phyloP scores from a whole-genome alignment of 2,113 vertebrate species.

The Ondatra zibethicus region DNA sequence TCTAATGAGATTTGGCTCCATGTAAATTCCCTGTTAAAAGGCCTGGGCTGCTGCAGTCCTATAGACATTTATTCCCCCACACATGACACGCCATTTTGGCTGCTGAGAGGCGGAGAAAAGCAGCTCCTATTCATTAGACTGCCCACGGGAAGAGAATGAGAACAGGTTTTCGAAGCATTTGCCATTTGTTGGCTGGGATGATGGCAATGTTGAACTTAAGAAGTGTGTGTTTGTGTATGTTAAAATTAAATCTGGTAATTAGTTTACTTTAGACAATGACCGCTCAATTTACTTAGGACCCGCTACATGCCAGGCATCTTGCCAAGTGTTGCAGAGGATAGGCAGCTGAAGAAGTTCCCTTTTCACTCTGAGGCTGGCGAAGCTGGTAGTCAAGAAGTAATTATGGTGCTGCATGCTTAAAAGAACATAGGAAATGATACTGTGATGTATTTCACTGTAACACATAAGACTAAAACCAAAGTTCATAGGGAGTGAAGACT shows the following conservation, averaged over 20 bases:
- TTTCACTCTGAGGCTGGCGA: not conserved
- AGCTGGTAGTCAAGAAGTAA: not conserved
- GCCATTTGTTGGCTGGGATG: constrained; percentile 44
- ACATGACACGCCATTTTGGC: not conserved
- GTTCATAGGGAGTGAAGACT: constrained; percentile 37
- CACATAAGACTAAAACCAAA: constrained; percentile 57
- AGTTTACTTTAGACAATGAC: constrained; percentile 45
- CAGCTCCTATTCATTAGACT: constrained; percentile 41
- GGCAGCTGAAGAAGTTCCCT: not conserved
- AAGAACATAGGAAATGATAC: not conserved
- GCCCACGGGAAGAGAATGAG: not conserved
- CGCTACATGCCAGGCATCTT: not conserved
- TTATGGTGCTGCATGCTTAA: not conserved
- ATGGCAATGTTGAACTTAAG: constrained; percentile 23
- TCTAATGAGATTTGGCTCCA: constrained; percentile 56
- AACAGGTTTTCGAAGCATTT: constrained; percentile 51
- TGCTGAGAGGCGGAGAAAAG: constrained; percentile 19
- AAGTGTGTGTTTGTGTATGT: not conserved
- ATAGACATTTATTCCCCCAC: constrained; percentile 15
- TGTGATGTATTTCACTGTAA: not conserved
- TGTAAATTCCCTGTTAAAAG: constrained; percentile 64
- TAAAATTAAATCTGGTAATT: constrained; percentile 63
- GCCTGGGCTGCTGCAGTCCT: not conserved
- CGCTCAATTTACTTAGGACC: constrained; percentile 39
- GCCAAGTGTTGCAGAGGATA: constrained; percentile 3